Base-by-base conservation (phyloP, 2,888 invertebrate genomes). In the Drosophila melanosoma region DNA sequence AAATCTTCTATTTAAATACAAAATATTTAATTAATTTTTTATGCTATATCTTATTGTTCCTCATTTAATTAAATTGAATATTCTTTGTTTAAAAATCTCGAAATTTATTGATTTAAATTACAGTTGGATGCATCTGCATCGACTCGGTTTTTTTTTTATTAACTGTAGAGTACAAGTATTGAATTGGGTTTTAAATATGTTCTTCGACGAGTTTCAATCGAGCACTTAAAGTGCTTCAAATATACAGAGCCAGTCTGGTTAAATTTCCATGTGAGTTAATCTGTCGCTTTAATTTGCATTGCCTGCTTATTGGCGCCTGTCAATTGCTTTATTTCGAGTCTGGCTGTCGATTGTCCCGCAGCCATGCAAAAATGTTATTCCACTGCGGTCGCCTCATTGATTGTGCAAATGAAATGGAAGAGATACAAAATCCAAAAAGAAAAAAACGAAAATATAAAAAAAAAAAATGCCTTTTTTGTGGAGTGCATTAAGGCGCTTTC, bases 301-400 rank as follows among this genome's bases (percentile, higher is more conserved):
- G 77, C 57, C 62, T 62, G 69, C 67, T 75, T 69, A 61, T 63
- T 48, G 75, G 57, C 59, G 61, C 56, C 48, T 59, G 61, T 45
- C 83, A 82, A 76, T 65, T 69, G 69, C 58, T 74, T 58, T 58
- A 79, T 79, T 68, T 60, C 69, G 69, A 36, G 52, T 48, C 33
- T 29, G 26, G 35, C 33, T 45, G 49, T 40, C 42, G 42, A 40
- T 26, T 40, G 62, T 52, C 36, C 42, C 53, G 54, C n/a, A 63
- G 56, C 29, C 53, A 68, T 60, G 49, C 51, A 29, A 49, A 74
- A 74, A 54, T 74, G 70, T 74, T 79, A 69, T 82, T 81, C 56
- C 68, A 68, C 66, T 80, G 82, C 65, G 86, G 82, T 77, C 36
- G 68, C 58, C 66, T 67, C 76, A 74, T 83, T 83, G 86, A 86